These are phyloP conservation scores for Eretmochelys imbricata DNA, from an alignment of 2,113 vertebrate genomes.

Conservation along the genomic window DNA sequence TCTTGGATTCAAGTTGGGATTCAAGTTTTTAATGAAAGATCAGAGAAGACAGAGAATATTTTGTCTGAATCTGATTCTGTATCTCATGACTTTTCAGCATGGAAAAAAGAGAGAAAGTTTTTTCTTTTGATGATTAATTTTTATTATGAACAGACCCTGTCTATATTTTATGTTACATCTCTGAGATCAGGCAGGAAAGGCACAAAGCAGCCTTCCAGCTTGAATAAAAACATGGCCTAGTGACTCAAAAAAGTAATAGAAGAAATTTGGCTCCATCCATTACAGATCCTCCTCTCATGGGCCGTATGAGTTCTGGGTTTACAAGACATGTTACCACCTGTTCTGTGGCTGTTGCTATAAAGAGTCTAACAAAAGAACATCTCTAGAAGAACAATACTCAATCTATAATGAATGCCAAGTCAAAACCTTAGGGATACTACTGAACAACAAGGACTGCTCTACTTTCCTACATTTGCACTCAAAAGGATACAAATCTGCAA, in stretches of 20 bases:
- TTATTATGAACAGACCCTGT: neutral
- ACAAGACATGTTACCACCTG: neutral
- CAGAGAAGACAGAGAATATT: rapidly evolving
- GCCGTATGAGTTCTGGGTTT: neutral
- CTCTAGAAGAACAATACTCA: neutral
- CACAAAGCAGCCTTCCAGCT: neutral
- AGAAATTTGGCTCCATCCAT: neutral
- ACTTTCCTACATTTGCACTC: neutral
- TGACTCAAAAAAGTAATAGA: neutral
- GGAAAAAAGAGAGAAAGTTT: rapidly evolving
- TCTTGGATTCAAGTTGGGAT: neutral
- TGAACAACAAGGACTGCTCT: neutral
- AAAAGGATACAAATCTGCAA: neutral
- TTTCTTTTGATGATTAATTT: neutral
- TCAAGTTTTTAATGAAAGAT: neutral
- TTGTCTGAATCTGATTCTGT: neutral
- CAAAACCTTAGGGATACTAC: neutral
- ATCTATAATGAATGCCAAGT: neutral
- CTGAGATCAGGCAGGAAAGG: neutral
- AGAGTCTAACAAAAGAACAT: neutral
- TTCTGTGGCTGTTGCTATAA: neutral
- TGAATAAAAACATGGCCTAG: neutral
- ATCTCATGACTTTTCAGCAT: neutral
- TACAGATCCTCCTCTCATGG: neutral
- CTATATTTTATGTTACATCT: neutral